These are phyloP conservation scores for Drosophila leontia DNA, from an alignment of 1,140 invertebrate genomes.

Conservation along the genomic window DNA sequence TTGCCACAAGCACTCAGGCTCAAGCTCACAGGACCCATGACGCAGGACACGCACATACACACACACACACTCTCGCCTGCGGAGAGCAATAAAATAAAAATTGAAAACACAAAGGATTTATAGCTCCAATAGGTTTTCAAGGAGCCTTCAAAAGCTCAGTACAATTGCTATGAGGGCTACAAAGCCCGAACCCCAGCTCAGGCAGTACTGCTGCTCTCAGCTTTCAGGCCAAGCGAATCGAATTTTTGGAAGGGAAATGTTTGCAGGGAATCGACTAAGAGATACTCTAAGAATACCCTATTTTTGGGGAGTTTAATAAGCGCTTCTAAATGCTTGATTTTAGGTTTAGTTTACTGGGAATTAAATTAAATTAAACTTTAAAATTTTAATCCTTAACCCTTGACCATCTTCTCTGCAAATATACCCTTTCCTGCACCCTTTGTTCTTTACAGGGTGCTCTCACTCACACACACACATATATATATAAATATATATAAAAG, in stretches of 20 bases:
- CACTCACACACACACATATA: neutral
- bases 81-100: constrained; percentile 83
- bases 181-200: neutral
- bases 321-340: neutral
- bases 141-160: constrained; percentile 75
- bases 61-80: constrained; percentile 49
- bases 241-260: constrained; percentile 10
- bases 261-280: neutral
- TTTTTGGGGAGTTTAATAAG: neutral
- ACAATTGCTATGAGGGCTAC: constrained; percentile 53
- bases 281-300: constrained; percentile 1
- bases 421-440: constrained; percentile 15
- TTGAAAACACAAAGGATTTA: constrained; percentile 84
- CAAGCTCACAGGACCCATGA: constrained; percentile 23
- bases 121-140: constrained; percentile 84
- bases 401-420: neutral
- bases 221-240: constrained; percentile 40
- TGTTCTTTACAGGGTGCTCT: constrained; percentile 52
- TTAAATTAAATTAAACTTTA: neutral
- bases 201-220: constrained; percentile 16
- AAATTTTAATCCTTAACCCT: neutral
- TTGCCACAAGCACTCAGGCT: constrained; percentile 33
- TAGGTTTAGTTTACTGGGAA: neutral
- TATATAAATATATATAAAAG: constrained; percentile 27
- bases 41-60: constrained; percentile 23